Evolutionary conservation across 2,113 vertebrate species (phyloP), one percentile per base, ranked within the genome.

Genomic region (Electrona antarctica): DNA sequence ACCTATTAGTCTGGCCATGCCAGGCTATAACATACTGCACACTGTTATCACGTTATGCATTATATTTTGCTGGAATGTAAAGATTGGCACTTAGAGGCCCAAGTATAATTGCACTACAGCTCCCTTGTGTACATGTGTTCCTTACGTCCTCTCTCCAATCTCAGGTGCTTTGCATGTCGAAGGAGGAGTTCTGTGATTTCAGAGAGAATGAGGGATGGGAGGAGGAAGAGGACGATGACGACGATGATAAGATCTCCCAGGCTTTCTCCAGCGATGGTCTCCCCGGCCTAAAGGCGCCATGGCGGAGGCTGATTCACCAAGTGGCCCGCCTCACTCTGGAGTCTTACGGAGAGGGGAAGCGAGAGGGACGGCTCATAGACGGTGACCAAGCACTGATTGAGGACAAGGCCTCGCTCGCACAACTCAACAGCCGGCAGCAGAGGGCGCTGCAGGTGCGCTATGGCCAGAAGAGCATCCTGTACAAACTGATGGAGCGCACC

Each of bases 81-180:
- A 41, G 33, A 41, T 41, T 41, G 5, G 33, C 33, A 41, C 33
- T 41, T 41, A 41, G 33, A 41, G 33, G 33, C 33, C 5, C 3
- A 41, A 41, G 33, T 41, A 41, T 41, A 41, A 41, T 41, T 41
- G 3, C 33, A 41, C 33, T 41, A 41, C 3, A 41, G 33, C 5
- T 41, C 33, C 33, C 33, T 33, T 33, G 29, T 33, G 29, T 33
- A 33, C 13, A 8, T 28, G 54, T 58, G 55, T 15, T 65, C 9
- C 33, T 14, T n/a, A 10, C 12, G 14, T 29, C 1, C 50, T 21
- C 51, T 49, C 15, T 71, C 14, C 6, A n/a, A 55, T 13, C 48
- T 57, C 76, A 99, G 97, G 92, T 99, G 60, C 80, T 98, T 12
- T 95, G 92, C 78, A 96, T 98, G 96, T 87, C 95, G 3, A 65